Percentiles rank a stretch among this genome's conserved stretches.
phyloP scores from a whole-genome alignment of 2,113 vertebrate species.

The Tachysurus vachellii region DNA sequence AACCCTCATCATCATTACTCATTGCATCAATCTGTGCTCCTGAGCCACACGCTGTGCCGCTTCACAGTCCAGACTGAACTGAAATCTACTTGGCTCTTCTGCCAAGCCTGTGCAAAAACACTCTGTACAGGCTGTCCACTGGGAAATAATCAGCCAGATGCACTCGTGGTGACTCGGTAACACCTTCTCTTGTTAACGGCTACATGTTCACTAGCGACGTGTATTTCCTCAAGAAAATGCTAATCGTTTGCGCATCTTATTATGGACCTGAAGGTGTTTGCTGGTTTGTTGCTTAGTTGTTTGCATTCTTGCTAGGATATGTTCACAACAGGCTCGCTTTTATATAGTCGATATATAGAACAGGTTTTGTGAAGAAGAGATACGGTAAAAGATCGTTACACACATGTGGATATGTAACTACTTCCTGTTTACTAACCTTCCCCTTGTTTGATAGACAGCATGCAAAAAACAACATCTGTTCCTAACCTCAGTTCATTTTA shows the following conservation, averaged over 20 bases:
- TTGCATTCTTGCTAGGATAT: background rate
- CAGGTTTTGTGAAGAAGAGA: no score
- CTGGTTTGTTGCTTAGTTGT: no score
- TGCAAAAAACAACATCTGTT: background rate
- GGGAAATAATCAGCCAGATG: background rate
- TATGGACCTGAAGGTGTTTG: background rate
- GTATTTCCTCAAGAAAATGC: background rate
- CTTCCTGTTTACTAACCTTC: background rate
- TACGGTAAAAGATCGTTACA: no score
- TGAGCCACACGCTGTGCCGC: background rate
- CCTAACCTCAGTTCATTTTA: background rate
- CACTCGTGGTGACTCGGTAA: background rate
- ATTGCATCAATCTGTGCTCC: background rate
- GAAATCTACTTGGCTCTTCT: no score
- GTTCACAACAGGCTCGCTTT: background rate
- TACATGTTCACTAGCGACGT: background rate
- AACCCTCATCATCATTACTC: background rate
- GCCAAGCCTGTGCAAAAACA: background rate
- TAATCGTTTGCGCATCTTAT: background rate
- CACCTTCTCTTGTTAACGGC: background rate
- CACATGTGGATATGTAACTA: background rate
- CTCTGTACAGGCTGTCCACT: background rate
- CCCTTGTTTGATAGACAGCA: background rate
- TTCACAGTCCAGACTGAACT: slow-evolving; percentile 25
- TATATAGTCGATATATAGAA: background rate